phyloP scores from a whole-genome alignment of 2,113 vertebrate species.

The Dendrocopos noguchii region DNA sequence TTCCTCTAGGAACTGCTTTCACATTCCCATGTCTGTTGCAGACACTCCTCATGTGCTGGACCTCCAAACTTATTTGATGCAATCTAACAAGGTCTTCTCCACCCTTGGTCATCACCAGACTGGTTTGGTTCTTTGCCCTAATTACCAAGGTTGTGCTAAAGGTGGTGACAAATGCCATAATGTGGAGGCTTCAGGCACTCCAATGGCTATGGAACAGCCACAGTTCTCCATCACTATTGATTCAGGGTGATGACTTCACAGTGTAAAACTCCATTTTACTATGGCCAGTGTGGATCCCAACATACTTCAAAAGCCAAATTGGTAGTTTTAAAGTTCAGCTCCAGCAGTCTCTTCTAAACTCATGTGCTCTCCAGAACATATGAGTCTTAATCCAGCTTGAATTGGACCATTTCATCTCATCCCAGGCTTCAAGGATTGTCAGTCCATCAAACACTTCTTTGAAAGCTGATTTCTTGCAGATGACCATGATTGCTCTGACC shows the following conservation, averaged over 20 bases:
- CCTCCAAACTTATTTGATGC: neutral
- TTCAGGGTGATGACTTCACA: rapidly evolving
- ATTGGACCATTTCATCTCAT: constrained; percentile 16
- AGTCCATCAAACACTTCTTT: constrained; percentile 54
- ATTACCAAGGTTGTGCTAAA: neutral
- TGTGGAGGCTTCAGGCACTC: neutral
- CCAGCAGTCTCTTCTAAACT: neutral
- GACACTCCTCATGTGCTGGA: neutral
- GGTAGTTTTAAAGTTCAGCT: constrained; percentile 17
- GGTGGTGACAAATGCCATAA: neutral
- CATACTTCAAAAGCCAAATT: neutral
- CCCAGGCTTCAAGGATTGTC: constrained; percentile 6
- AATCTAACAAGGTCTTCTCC: neutral
- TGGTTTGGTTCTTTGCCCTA: neutral
- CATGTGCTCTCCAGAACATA: constrained; percentile 38
- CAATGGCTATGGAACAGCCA: neutral
- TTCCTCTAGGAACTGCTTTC: neutral
- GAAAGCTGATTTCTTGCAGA: constrained; percentile 66
- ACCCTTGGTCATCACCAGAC: neutral
- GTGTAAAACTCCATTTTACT: neutral
- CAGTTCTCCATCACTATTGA: neutral
- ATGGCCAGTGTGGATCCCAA: neutral
- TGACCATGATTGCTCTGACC: constrained; percentile 27
- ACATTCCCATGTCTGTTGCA: neutral
- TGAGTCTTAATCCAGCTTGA: neutral